Percentiles rank a stretch among this genome's conserved stretches.
phyloP scores from a whole-genome alignment of 2,113 vertebrate genomes.

The Arothron firmamentum region DNA sequence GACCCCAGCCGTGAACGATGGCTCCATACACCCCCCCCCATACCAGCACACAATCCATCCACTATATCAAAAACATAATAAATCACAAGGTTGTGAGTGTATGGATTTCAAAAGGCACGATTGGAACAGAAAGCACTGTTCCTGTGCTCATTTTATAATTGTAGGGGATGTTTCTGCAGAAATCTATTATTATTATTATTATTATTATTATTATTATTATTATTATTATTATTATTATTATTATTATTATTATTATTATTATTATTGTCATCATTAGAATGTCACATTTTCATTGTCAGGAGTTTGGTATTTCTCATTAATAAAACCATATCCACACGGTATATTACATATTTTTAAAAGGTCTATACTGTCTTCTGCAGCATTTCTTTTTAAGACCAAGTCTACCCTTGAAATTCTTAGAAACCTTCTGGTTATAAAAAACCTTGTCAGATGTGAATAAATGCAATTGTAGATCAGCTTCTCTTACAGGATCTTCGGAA shows the following conservation, averaged over 20 bases:
- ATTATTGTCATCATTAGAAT: no score
- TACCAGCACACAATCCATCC: slow-evolving; percentile 38
- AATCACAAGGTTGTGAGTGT: slow-evolving; percentile 56
- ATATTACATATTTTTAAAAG: no score
- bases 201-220: no score
- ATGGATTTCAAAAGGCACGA: slow-evolving; percentile 30
- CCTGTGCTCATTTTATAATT: slow-evolving; percentile 73
- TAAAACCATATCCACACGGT: no score
- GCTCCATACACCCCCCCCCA: slow-evolving; percentile 22
- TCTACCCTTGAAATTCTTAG: slow-evolving; percentile 54
- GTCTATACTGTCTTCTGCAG: background rate
- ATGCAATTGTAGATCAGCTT: slow-evolving; percentile 57
- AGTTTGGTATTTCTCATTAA: background rate
- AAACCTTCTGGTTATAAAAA: slow-evolving; percentile 56
- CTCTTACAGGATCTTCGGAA: slow-evolving; percentile 52
- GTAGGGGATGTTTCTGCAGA: slow-evolving; percentile 73
- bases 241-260: no score
- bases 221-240: no score
- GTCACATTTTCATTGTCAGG: no score
- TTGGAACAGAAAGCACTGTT: slow-evolving; percentile 59
- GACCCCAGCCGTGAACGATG: slow-evolving; percentile 63
- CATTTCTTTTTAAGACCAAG: slow-evolving; percentile 17
- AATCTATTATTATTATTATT: slow-evolving; percentile 15
- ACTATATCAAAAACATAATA: slow-evolving; percentile 57
- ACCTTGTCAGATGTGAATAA: slow-evolving; percentile 51